phyloP scores from a whole-genome alignment of 2,888 invertebrate species.

The Pristionchus japonicus region DNA sequence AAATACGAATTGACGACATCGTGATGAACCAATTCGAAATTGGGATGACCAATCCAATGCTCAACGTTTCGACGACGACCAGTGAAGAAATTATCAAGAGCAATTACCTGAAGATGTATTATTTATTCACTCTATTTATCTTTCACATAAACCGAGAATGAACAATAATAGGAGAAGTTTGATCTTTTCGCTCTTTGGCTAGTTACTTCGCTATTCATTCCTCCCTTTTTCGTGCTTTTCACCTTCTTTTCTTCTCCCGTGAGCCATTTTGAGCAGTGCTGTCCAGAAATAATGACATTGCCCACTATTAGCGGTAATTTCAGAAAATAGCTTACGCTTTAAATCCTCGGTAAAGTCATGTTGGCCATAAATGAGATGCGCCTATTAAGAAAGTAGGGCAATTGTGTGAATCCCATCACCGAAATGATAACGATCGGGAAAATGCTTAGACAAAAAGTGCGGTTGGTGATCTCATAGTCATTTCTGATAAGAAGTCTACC shows the following conservation, averaged over 20 bases:
- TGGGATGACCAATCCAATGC: conserved; percentile 98
- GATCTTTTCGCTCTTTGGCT: not conserved
- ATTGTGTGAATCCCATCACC: not conserved
- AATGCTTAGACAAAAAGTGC: conserved; percentile 57
- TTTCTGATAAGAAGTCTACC: conserved; percentile 40
- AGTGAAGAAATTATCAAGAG: conserved; percentile 97
- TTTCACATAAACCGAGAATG: too few species aligned
- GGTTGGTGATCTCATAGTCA: not conserved
- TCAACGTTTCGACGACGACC: conserved; percentile 96
- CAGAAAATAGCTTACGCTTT: not conserved
- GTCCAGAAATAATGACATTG: not conserved
- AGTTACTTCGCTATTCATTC: conserved; percentile 24
- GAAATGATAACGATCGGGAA: conserved; percentile 52
- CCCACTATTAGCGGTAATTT: not conserved
- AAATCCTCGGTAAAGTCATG: too few species aligned
- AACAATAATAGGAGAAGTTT: not conserved
- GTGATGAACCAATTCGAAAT: conserved; percentile 98
- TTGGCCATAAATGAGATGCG: too few species aligned
- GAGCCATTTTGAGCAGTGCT: not conserved
- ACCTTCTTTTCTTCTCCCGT: not conserved
- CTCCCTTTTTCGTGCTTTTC: not conserved
- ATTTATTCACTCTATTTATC: too few species aligned
- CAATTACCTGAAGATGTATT: conserved; percentile 79
- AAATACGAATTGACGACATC: conserved; percentile 97
- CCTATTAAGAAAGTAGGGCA: too few species aligned